Evolutionary conservation across 2,888 invertebrate genomes (phyloP), one percentile per base, ranked within the genome.

Genomic region (Cryptocephalus moraei): DNA sequence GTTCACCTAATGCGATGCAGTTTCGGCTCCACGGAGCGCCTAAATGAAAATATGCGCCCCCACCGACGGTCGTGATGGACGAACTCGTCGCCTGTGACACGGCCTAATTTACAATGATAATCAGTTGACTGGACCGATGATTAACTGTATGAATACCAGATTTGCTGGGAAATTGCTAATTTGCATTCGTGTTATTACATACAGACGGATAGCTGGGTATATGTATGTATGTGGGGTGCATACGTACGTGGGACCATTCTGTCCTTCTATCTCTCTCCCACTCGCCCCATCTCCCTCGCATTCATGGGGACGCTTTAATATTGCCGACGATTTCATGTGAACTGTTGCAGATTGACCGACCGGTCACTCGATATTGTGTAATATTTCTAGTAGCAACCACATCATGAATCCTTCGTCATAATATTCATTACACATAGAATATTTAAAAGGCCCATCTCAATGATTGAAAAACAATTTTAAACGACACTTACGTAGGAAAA

Each of bases 61-160:
- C 36, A 39, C 33, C 48, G 50, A 53, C 46, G 50, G 55, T 48
- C 53, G 51, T 44, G 49, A 50, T 52, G 50, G 47, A 34, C 38
- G 39, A 32, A 39, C 46, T 33, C 49, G 45, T 51, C 45, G 44
- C 51, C 61, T 58, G 59, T 49, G 40, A 33, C 22, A 48, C 52
- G 59, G 57, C 58, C 66, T 22, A 68, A 69, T 69, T 68, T 68
- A 67, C 68, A 66, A 67, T 65, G 67, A 67, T 69, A 70, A 69
- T 68, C 67, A 68, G 68, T 65, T 62, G 67, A 69, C 69, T 66
- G 70, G 69, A 68, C 69, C 69, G 66, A 68, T 69, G 70, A 69
- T 70, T 68, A 69, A 70, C 69, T 68, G 67, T 67, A 69, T 70
- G 70, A 69, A 70, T 70, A 69, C 61, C 66, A 67, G 66, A 70